Conservation (phyloP, 2,888 invertebrate genomes). For the Andrena camellia region DNA sequence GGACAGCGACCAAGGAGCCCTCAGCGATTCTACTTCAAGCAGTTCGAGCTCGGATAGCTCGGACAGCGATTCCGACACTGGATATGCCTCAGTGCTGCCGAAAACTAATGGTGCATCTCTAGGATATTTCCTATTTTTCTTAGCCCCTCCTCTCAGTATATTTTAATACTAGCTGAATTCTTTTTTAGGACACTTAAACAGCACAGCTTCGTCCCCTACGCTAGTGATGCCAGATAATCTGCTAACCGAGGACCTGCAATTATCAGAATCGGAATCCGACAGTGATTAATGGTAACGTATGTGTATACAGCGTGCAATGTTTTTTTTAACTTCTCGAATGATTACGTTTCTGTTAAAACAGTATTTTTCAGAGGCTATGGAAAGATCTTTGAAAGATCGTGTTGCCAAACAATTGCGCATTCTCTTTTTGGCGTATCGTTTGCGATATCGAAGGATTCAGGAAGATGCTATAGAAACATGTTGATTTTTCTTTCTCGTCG, state of each 20-base stretch:
- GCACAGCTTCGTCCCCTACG: slow-evolving; percentile 78
- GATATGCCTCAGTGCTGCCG: slow-evolving; percentile 74
- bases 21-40: slow-evolving; percentile 83
- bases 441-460: slow-evolving; percentile 10
- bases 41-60: slow-evolving; percentile 84
- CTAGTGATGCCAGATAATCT: slow-evolving; percentile 88
- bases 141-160: not conserved
- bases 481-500: slow-evolving; percentile 30
- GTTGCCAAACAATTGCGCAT: not conserved
- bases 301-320: not conserved
- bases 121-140: not conserved
- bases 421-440: slow-evolving; percentile 15
- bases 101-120: slow-evolving; percentile 76
- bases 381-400: slow-evolving; percentile 25
- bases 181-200: slow-evolving; percentile 82
- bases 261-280: slow-evolving; percentile 95
- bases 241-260: slow-evolving; percentile 93
- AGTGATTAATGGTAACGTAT: slow-evolving; percentile 86
- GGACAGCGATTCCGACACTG: slow-evolving; percentile 86
- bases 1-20: slow-evolving; percentile 71
- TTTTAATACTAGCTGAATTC: not conserved
- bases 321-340: not conserved
- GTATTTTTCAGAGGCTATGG: slow-evolving; percentile 26
- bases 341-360: not conserved
- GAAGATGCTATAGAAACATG: slow-evolving; percentile 18